These are phyloP conservation scores for Megaptera novaeangliae DNA, from an alignment of 2,113 vertebrate genomes.

Conservation along the genomic window DNA sequence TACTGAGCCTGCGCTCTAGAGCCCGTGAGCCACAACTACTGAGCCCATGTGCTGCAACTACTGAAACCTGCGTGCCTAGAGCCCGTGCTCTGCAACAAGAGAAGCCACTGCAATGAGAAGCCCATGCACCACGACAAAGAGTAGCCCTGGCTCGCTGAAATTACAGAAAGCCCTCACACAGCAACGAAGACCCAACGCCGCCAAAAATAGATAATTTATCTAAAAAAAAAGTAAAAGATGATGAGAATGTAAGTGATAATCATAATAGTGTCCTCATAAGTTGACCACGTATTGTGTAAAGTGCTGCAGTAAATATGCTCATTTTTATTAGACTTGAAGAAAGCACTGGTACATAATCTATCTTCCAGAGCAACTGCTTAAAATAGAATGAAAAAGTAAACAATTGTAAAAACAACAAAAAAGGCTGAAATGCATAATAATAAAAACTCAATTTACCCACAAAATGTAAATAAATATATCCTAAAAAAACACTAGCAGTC, in stretches of 20 bases:
- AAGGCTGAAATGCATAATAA: neutral
- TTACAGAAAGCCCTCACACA: too few relatives aligned
- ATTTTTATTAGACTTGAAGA: neutral
- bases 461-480: neutral
- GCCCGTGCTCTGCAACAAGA: too few relatives aligned
- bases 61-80: neutral
- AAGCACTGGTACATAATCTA: neutral
- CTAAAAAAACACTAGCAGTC: neutral
- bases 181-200: too few relatives aligned
- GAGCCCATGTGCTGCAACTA: too few relatives aligned
- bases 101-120: too few relatives aligned
- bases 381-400: neutral
- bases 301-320: too few relatives aligned
- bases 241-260: neutral
- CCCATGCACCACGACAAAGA: rapidly evolving
- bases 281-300: neutral
- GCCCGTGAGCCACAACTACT: too few relatives aligned
- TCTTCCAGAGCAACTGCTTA: neutral
- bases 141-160: too few relatives aligned
- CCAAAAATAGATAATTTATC: neutral
- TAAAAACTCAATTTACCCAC: neutral
- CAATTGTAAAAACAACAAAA: neutral
- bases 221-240: too few relatives aligned
- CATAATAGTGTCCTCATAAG: too few relatives aligned
- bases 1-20: too few relatives aligned